A percentile compares a stretch with the other conserved stretches of the same genome.
Conservation (phyloP, 2,113 vertebrate genomes). For the Nibea coibor region DNA sequence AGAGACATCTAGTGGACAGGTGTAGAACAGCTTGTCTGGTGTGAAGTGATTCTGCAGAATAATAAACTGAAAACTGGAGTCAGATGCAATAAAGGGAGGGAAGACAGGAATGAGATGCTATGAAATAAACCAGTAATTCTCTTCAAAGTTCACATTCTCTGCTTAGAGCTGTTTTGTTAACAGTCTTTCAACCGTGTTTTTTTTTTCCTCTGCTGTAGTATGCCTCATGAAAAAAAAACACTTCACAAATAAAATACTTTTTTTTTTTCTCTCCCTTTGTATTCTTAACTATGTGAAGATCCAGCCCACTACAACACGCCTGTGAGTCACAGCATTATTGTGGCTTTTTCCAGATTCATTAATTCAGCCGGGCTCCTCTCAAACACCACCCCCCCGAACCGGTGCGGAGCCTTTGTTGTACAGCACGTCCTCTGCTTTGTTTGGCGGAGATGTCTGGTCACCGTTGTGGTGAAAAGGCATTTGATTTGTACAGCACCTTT, state of each 20-base stretch:
- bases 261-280: not conserved
- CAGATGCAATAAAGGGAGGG: not conserved
- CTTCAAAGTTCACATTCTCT: not conserved
- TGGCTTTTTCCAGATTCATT: slow-evolving; percentile 35
- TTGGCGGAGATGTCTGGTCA: slow-evolving; percentile 20
- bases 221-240: not conserved
- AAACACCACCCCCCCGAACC: slow-evolving; percentile 16
- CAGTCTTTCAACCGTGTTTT: not conserved
- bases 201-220: not conserved
- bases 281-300: slow-evolving; percentile 25
- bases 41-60: not conserved
- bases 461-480: slow-evolving; percentile 38
- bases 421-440: slow-evolving; percentile 16
- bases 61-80: not conserved
- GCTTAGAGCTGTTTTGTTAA: not conserved
- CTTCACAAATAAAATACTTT: slow-evolving; percentile 9
- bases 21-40: not conserved
- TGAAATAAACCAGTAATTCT: not conserved
- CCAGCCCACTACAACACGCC: slow-evolving; percentile 6
- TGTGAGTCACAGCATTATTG: slow-evolving; percentile 17
- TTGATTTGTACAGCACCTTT: slow-evolving; percentile 46
- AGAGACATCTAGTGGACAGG: slow-evolving; percentile 1
- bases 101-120: not conserved
- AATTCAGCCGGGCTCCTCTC: slow-evolving; percentile 6
- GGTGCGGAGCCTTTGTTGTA: slow-evolving; percentile 31